Base-by-base conservation (phyloP, 2,113 vertebrate species). In the Neogobius melanostomus region DNA sequence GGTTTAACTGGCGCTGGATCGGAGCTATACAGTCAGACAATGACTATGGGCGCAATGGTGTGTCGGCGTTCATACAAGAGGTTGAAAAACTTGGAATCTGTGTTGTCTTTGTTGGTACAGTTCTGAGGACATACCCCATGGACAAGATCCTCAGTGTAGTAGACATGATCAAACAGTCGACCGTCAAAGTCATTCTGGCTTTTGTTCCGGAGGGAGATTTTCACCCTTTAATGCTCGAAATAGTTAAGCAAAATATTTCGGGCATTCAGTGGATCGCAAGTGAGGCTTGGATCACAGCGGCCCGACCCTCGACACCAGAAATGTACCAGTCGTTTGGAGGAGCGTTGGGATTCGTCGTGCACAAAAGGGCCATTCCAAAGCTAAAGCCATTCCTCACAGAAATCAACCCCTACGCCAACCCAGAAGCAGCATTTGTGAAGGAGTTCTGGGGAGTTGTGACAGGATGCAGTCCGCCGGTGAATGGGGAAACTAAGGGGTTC, bases 211-310 rank as follows among this genome's bases (percentile, higher is more conserved):
- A 93, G 64, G 89, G 90, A 6, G 93, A 94, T 68, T 88, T 94
- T 77, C 89, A 90, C 56, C 91, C 91, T 14, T 79, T 94, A 43
- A 87, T 94, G 85, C 79, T 72, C 71, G 92, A 93, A 67, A 64
- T 93, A 8, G 82, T 88, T 2, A 82, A 73, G 62, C 92, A 93
- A 7, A 93, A 94, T 52, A 88, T 94, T 16, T 91, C 92, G 47
- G 92, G 87, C 21, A 93, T 93, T 68, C 92, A 93, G 74, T 94
- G 93, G 93, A 87, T 94, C 44, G 93, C 88, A n/a, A 94, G 93
- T 67, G 93, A 80, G 77, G 92, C 92, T 0, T 93, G 93, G 93
- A 88, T 89, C 73, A 91, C 89, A 70, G 76, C 91, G 48, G 2
- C 81, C 49, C 77, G 69, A 15, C 90, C 87, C 2, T 91, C 91